Conservation (phyloP, 2,797 vertebrate species). For the Botia almorhae region DNA sequence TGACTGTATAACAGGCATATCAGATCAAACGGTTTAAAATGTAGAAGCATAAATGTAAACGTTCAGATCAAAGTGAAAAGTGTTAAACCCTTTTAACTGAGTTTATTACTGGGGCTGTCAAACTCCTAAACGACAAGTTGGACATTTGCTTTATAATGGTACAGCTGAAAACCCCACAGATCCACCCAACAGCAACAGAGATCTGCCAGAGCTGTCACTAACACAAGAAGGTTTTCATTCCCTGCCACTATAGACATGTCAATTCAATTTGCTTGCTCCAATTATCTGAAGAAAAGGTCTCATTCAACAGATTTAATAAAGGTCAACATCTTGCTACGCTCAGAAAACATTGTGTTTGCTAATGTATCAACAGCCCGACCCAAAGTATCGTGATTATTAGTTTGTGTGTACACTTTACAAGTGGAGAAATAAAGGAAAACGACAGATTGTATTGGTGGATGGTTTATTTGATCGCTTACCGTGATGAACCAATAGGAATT, state of each 20-base stretch:
- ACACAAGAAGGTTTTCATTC: constrained; percentile 41
- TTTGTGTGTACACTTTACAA: not conserved
- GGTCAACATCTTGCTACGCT: not conserved
- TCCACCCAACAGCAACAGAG: not conserved
- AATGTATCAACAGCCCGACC: not conserved
- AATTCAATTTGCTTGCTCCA: constrained; percentile 29
- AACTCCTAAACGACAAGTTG: not conserved
- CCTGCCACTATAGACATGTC: not conserved
- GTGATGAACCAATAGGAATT: constrained; percentile 97
- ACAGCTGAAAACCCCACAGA: not conserved
- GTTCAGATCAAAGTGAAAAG: not conserved
- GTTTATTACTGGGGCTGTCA: not conserved
- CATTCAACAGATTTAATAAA: constrained; percentile 17
- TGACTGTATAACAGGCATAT: not conserved
- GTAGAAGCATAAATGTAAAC: not conserved
- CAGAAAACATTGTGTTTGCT: constrained; percentile 20
- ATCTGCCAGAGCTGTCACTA: not conserved
- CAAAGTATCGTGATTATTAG: constrained; percentile 19
- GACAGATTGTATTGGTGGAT: not conserved
- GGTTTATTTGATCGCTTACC: constrained; percentile 74
- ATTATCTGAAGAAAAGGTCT: constrained; percentile 25
- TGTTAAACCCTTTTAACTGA: no score
- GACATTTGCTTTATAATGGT: not conserved
- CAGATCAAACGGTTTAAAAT: not conserved
- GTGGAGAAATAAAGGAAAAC: not conserved